phyloP scores from a whole-genome alignment of 2,113 vertebrate genomes.

The Spilogale gracilis region DNA sequence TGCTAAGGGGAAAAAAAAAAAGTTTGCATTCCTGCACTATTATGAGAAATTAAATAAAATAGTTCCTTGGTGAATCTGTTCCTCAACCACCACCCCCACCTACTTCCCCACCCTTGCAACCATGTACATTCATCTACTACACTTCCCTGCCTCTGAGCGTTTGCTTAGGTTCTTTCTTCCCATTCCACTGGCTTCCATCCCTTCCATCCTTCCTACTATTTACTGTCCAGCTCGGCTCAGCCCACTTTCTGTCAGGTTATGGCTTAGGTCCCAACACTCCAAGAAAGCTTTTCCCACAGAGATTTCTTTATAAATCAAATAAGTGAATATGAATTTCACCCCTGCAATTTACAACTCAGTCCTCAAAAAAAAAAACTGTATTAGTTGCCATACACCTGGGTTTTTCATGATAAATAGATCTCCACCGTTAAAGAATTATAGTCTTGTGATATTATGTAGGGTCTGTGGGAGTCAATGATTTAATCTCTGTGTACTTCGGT shows the following conservation, averaged over 20 bases:
- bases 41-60: conserved; percentile 15
- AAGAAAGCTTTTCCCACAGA: background rate
- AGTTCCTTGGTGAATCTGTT: background rate
- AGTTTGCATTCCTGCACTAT: background rate
- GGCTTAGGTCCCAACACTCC: background rate
- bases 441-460: background rate
- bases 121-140: background rate
- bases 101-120: background rate
- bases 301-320: background rate
- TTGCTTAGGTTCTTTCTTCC: background rate
- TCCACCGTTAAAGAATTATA: background rate
- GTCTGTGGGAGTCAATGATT: background rate
- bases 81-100: no score
- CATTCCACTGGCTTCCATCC: background rate
- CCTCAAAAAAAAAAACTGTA: background rate
- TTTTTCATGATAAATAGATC: background rate
- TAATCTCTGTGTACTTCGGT: background rate
- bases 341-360: background rate
- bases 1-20: background rate
- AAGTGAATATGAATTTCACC: background rate
- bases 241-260: background rate
- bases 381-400: background rate
- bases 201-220: background rate
- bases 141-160: background rate
- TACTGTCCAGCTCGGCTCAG: background rate